Evolutionary conservation across 2,113 vertebrate genomes (phyloP), one percentile per base, ranked within the genome.

Genomic region (Xiphophorus hellerii): DNA sequence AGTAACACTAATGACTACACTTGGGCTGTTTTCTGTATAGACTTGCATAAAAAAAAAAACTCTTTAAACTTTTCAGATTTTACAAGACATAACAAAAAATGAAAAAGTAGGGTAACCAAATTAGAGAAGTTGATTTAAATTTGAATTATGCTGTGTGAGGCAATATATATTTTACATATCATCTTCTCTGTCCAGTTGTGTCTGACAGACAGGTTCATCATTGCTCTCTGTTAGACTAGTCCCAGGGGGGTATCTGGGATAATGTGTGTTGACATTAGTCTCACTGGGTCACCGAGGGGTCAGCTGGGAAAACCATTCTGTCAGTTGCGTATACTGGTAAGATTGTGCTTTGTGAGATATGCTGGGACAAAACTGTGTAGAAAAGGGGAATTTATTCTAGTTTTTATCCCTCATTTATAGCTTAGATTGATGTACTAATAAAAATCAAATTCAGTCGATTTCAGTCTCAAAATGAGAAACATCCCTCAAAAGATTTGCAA

Each of bases 261-360:
- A 0, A 78, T 64, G 33, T 54, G 30, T 28, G 28, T 5, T 15
- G 1, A 5, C 42, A 44, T 27, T 4, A 1, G n/a, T 61, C 27
- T 77, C 44, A 58, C 28, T 65, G 27, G n/a, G 51, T 65, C 71
- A 74, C 31, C 11, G 31, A 25, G 64, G 27, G 62, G 66, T 27
- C 25, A 71, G 51, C 66, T 73, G 31, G 73, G 13, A 6, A 37
- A 31, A 71, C 31, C 25, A 75, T 2, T 29, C 33, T 30, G 62
- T 11, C 13, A 62, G 28, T 61, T 61, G 66, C 17, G 22, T 70
- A 62, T 29, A 25, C 58, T 29, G 37, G 30, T 61, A 0, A 74
- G n/a, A 17, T 39, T 33, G 0, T 0, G 28, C 31, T 63, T 25
- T 13, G 20, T 37, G 2, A 31, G 25, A 29, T 0, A 39, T 64